Evolutionary conservation across 2,888 invertebrate species (phyloP), one percentile per base, ranked within the genome.

Genomic region (Crocallis elinguaria): DNA sequence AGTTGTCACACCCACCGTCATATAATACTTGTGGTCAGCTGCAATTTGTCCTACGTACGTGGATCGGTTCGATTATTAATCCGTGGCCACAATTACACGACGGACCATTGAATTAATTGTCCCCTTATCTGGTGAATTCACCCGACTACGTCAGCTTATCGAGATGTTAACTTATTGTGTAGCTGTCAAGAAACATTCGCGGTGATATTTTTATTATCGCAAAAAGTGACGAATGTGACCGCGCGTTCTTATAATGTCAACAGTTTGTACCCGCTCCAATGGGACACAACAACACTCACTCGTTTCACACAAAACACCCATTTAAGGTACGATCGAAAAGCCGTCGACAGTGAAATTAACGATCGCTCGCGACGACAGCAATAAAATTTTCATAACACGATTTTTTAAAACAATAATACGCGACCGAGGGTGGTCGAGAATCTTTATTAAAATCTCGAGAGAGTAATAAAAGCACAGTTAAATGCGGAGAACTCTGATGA

Each of bases 401-500:
- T 82, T 82, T 82, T 82, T 82, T 78, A 73, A 82, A 86, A 85
- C 84, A 86, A 84, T 84, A 83, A 85, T 78, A 82, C 77, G 70
- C 79, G 84, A 75, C 74, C 80, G 83, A 82, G 86, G 86, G 88
- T 86, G 89, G 89, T 86, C 88, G 84, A 77, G 87, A 88, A 89
- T 88, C 87, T 86, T 89, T 90, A 90, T 89, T 89, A 86, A 90
- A 88, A 89, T 89, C 88, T 86, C 86, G 79, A 85, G 82, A 82
- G 84, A 84, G 84, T 82, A 88, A 88, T 88, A 90, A 90, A 90
- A 86, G 85, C 84, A 88, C 89, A 88, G 85, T 88, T 87, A 87
- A 88, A 89, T 85, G 88, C 84, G 83, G 84, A 77, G 86, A 87
- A 86, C 83, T 85, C 88, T 85, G 88, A 88, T 89, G 88, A 88